These are phyloP conservation scores for Halesus radiatus DNA, from an alignment of 1,140 invertebrate species.

Conservation along the genomic window DNA sequence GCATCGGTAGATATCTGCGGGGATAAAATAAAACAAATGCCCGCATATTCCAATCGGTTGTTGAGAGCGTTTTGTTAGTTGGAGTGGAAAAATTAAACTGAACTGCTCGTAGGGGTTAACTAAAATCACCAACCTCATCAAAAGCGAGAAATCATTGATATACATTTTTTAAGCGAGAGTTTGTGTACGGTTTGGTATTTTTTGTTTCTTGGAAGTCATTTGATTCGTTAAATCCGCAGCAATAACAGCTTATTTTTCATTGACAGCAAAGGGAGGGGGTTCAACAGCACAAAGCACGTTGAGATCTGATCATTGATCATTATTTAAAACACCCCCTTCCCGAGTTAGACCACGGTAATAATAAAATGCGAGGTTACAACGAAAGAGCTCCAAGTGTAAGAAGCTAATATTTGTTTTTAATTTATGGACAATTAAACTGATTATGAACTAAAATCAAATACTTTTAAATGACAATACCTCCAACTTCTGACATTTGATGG, in stretches of 20 bases:
- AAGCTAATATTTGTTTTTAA: too few species aligned
- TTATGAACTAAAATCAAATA: too few species aligned
- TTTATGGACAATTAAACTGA: too few species aligned
- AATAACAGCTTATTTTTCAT: slow-evolving; percentile 15
- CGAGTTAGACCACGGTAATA: not conserved
- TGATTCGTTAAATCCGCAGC: not conserved
- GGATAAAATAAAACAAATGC: not conserved
- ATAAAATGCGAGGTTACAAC: too few species aligned
- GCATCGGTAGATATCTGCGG: slow-evolving; percentile 13
- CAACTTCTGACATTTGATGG: too few species aligned
- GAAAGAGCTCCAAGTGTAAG: too few species aligned
- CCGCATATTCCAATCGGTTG: slow-evolving; percentile 4
- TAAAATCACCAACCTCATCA: not conserved
- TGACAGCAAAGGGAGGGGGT: not conserved
- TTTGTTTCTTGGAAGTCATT: not conserved
- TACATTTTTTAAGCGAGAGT: not conserved
- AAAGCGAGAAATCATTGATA: not conserved
- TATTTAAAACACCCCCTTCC: not conserved
- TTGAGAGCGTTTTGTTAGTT: slow-evolving; percentile 20
- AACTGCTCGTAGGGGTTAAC: not conserved
- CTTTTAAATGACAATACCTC: too few species aligned
- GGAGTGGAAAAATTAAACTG: not conserved
- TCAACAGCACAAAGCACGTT: not conserved
- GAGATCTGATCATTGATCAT: not conserved
- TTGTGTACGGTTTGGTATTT: not conserved